Evolutionary conservation across 2,888 invertebrate species (phyloP), one percentile per base, ranked within the genome.

Genomic region (Troglohyphantes excavatus): DNA sequence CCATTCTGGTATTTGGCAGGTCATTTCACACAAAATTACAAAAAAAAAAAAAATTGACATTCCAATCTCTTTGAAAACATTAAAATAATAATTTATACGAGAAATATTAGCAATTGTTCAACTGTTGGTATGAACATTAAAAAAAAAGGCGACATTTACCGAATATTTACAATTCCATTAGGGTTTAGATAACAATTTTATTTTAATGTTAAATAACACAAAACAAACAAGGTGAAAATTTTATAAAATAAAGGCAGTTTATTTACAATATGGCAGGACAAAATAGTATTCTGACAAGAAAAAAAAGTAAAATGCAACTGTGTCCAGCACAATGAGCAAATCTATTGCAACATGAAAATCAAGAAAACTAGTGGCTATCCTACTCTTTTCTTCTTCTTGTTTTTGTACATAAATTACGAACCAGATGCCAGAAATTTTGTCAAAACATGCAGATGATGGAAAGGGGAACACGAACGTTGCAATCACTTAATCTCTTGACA

Each of bases 161-260:
- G n/a, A n/a, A n/a, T n/a, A n/a, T n/a, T n/a, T n/a, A n/a, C n/a
- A n/a, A n/a, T n/a, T n/a, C n/a, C n/a, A n/a, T n/a, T n/a, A n/a
- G n/a, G n/a, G n/a, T n/a, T n/a, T n/a, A n/a, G n/a, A n/a, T n/a
- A n/a, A n/a, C n/a, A n/a, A n/a, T n/a, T n/a, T n/a, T n/a, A n/a
- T n/a, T 59, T 17, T 5, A 65, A 13, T 23, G 11, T 23, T 23
- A 27, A 53, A 65, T 29, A 39, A 43, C 39, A 82, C 59, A 53
- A 70, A 26, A 68, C 70, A 70, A 73, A 86, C 79, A 63, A 79
- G 70, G 78, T 86, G 78, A 86, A 75, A 86, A 86, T 70, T 86
- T 86, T 87, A 87, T 81, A 81, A 87, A 87, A 87, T 81, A 87
- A 87, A 81, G 87, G 87, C 87, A 87, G 73, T 87, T 87, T 87